A percentile compares a stretch with the other conserved stretches of the same genome.
Evolutionary conservation across 2,888 invertebrate species (phyloP).

Genomic region (Apodemia duryi): DNA sequence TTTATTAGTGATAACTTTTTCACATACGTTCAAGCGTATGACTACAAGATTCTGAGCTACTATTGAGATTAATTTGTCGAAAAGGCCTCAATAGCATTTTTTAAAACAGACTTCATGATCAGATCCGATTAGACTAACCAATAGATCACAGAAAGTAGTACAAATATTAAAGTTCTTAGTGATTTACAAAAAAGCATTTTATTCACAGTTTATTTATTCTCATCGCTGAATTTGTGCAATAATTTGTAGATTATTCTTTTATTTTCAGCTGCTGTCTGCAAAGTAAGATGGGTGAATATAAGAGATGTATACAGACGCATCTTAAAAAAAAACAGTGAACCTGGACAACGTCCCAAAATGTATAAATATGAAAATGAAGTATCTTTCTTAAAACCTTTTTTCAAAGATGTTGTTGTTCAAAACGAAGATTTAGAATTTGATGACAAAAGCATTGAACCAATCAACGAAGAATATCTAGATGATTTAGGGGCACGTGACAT

Average conservation of each 20-base stretch:
- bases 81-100: too few species aligned
- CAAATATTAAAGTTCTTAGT: too few species aligned
- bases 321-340: slow-evolving; percentile 44
- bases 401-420: slow-evolving; percentile 48
- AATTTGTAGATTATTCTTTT: slow-evolving; percentile 12
- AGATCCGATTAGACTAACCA: too few species aligned
- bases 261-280: slow-evolving; percentile 60
- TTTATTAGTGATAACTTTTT: too few species aligned
- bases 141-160: too few species aligned
- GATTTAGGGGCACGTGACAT: slow-evolving; percentile 33
- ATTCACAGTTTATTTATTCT: not conserved
- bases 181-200: too few species aligned
- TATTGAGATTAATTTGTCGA: too few species aligned
- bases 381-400: slow-evolving; percentile 56
- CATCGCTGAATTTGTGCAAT: not conserved
- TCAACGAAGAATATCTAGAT: slow-evolving; percentile 34
- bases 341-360: slow-evolving; percentile 37
- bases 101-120: too few species aligned
- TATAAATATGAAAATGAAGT: slow-evolving; percentile 65
- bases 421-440: slow-evolving; percentile 39
- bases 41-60: too few species aligned
- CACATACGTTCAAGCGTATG: too few species aligned
- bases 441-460: slow-evolving; percentile 37
- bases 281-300: slow-evolving; percentile 69
- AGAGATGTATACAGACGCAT: slow-evolving; percentile 65